These are phyloP conservation scores for Zalophus californianus DNA, from an alignment of 2,797 vertebrate genomes.

Conservation along the genomic window DNA sequence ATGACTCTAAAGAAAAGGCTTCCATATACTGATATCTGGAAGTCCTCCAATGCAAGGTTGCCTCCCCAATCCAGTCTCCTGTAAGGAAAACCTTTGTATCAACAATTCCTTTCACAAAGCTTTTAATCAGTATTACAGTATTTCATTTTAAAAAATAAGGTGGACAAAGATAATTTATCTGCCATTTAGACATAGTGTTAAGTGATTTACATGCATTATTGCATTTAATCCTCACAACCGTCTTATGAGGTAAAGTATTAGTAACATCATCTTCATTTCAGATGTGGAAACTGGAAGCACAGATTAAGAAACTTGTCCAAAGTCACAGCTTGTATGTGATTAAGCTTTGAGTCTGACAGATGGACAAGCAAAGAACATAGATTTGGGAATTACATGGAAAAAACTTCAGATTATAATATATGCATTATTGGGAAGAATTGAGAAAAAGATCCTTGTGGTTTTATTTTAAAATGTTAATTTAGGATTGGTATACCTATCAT, in stretches of 20 bases:
- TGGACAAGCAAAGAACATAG: background rate
- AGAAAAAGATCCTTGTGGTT: background rate
- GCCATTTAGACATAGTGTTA: background rate
- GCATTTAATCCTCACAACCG: background rate
- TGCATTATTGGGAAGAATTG: background rate
- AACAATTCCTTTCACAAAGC: background rate
- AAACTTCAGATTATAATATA: slow-evolving; percentile 21
- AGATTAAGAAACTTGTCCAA: background rate
- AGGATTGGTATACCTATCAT: background rate
- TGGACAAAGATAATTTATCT: background rate
- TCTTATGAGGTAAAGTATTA: background rate
- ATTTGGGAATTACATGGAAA: background rate
- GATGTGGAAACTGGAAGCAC: background rate
- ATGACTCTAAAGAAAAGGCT: background rate
- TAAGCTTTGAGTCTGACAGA: background rate
- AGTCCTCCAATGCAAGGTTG: background rate
- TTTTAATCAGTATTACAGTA: background rate
- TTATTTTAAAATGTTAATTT: slow-evolving; percentile 18
- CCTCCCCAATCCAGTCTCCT: background rate
- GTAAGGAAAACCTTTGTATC: background rate
- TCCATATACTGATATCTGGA: background rate
- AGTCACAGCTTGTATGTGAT: background rate
- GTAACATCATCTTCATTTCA: background rate
- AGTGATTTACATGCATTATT: background rate
- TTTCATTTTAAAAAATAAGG: slow-evolving; percentile 29